Evolutionary conservation across 2,888 invertebrate species (phyloP), one percentile per base, ranked within the genome.

Genomic region (Drosophila tanythrix): DNA sequence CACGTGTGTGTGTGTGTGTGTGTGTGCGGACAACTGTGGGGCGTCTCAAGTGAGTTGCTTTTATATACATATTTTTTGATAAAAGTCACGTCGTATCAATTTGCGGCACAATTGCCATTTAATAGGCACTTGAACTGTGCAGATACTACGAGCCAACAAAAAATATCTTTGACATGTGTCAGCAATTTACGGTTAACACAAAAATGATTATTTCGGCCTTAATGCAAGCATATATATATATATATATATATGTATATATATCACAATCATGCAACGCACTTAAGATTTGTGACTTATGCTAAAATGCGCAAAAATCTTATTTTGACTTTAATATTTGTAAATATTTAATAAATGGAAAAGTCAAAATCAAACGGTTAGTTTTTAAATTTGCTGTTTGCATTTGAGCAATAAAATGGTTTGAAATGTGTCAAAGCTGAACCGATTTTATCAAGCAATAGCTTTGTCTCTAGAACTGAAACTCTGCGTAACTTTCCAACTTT

Each of bases 51-150:
- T 89, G 85, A 63, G 56, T 74, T 71, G 46, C 74, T 68, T 70
- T 76, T 55, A 36, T 36, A 55, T 50, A 50, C 29, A 13, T 13
- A 66, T 62, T 76, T 76, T 83, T 75, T 74, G 76, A 74, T 70
- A 63, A 90, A 90, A 90, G 91, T 90, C 90, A 90, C 90, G 90
- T 90, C 82, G 82, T 79, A 85, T 87, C 88, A 91, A 91, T 91
- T 91, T 90, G 83, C 73, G 72, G 81, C 84, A 86, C 85, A 85
- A 91, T 91, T 91, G 83, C 81, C 81, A 85, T 90, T 90, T 90
- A 90, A 90, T 90, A 89, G 89, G 83, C 88, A 83, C 90, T 90
- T 76, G 76, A 83, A 80, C 77, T 82, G 66, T 50, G 76, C 70
- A 72, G 58, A 78, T 31, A 75, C 40, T 27, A 38, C 25, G 33